Percentiles rank a stretch among this genome's conserved stretches.
Evolutionary conservation across 2,888 invertebrate genomes (phyloP).

Genomic region (Parochlus steinenii): DNA sequence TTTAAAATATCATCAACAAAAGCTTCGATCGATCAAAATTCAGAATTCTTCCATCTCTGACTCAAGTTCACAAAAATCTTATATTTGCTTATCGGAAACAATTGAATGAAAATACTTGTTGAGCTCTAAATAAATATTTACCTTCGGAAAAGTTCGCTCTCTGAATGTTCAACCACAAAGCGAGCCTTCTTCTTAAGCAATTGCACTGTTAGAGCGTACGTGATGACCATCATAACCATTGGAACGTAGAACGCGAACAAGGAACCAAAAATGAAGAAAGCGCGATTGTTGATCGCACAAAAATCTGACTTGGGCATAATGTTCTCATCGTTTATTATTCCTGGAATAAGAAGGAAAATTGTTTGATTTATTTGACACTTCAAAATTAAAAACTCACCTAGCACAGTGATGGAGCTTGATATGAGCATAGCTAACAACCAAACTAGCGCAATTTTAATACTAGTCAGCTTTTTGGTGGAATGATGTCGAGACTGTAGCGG

Average conservation of each 20-base stretch:
- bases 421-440: slow-evolving; percentile 85
- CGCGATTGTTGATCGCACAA: slow-evolving; percentile 70
- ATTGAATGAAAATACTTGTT: no score
- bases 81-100: no score
- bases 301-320: slow-evolving; percentile 62
- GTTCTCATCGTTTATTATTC: slow-evolving; percentile 55
- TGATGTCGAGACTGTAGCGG: slow-evolving; percentile 74
- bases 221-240: slow-evolving; percentile 86
- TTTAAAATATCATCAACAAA: no score
- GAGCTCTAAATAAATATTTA: slow-evolving; percentile 18
- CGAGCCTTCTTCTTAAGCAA: slow-evolving; percentile 64
- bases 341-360: slow-evolving; percentile 28
- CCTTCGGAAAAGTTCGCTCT: slow-evolving; percentile 39
- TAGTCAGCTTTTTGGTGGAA: slow-evolving; percentile 64
- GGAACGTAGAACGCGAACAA: slow-evolving; percentile 90
- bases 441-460: slow-evolving; percentile 77
- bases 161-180: slow-evolving; percentile 48
- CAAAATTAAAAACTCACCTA: slow-evolving; percentile 39
- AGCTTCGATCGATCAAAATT: no score
- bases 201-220: slow-evolving; percentile 78
- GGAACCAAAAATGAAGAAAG: slow-evolving; percentile 83
- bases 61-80: no score
- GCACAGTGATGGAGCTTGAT: slow-evolving; percentile 67
- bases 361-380: slow-evolving; percentile 1
- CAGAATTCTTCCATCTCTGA: no score